Evolutionary conservation across 2,113 vertebrate genomes (phyloP), one percentile per base, ranked within the genome.

Genomic region (Phasianus colchicus): DNA sequence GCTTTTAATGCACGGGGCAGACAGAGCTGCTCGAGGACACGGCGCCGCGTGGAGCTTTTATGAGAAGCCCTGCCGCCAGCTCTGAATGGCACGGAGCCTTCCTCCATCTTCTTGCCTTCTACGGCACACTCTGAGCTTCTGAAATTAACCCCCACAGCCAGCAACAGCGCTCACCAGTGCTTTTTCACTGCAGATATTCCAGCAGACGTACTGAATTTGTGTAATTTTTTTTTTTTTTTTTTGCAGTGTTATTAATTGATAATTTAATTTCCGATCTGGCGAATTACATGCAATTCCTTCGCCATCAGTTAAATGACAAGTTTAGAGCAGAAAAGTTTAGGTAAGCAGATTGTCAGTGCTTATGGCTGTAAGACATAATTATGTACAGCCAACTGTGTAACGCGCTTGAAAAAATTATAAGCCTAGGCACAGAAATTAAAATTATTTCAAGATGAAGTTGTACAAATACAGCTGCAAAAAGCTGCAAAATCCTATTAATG

Each of bases 321-420:
- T 94, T 96, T 93, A 78, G 90, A 96, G 95, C 90, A 91, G 94
- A 96, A 90, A 82, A 93, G 95, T 96, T 95, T 92, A 96, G 92
- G 83, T 95, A 96, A 97, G 95, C 94, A 97, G 96, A 95, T 95
- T 96, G 93, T 75, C 88, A 94, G 76, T 89, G 90, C 95, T 97
- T 97, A 94, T 93, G 89, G 91, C 93, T 95, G 85, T 96, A 95
- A 96, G 96, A 95, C 77, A 82, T 93, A 96, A 96, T 97, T 96
- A 96, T 89, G 92, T 96, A 93, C 95, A 97, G 94, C 96, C 94
- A 95, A 96, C 86, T 91, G 96, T 92, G 90, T 96, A 97, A 95
- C 88, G 24, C 45, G 94, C 95, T 92, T 94, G 94, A 88, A 94
- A 96, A 95, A 94, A 96, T 94, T 95, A 95, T 91, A 96, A 96